Base-by-base conservation (phyloP, 2,888 invertebrate species). In the Dione juno region DNA sequence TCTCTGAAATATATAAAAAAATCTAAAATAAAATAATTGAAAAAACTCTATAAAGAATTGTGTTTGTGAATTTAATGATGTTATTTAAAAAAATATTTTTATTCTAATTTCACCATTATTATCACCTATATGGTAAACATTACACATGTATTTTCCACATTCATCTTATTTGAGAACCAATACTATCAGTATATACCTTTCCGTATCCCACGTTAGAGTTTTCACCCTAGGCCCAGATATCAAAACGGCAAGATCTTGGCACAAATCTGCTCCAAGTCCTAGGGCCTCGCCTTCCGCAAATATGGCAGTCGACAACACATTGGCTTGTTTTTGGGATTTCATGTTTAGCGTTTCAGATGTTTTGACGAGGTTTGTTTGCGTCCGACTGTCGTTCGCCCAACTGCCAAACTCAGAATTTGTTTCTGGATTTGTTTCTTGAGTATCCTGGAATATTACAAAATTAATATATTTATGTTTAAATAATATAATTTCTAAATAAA, bases 171-270 rank as follows among this genome's bases (percentile, higher is more conserved):
- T n/a, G 5, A 28, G 5, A 28, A 28, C 5, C 5, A 28, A 28
- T 28, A 28, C 28, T 28, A 28, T 28, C 28, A 28, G 5, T 28
- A 5, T 28, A 28, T 63, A 93, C 92, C 92, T 87, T 69, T 91
- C 86, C 85, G 95, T 89, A 67, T 95, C 94, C 96, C 96, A 97
- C 8, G 94, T 95, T 1, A 97, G 90, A 57, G 95, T 94, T 80
- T 96, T 96, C 76, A 96, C 94, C 61, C 97, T 89, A 0, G 96
- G 96, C 77, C 96, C 95, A 63, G 95, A 95, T 16, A 96, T 86
- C 69, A 96, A 93, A 8, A 96, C 95, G 1, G 95, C 94, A 19
- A 97, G 88, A 84, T 96, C 96, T 82, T 96, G 95, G 80, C 95
- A 95, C 43, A 96, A 82, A 72, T 95, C 95, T 0, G 94, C 88